Evolutionary conservation across 2,113 vertebrate genomes (phyloP), one percentile per base, ranked within the genome.

Genomic region (Phaethon lepturus): DNA sequence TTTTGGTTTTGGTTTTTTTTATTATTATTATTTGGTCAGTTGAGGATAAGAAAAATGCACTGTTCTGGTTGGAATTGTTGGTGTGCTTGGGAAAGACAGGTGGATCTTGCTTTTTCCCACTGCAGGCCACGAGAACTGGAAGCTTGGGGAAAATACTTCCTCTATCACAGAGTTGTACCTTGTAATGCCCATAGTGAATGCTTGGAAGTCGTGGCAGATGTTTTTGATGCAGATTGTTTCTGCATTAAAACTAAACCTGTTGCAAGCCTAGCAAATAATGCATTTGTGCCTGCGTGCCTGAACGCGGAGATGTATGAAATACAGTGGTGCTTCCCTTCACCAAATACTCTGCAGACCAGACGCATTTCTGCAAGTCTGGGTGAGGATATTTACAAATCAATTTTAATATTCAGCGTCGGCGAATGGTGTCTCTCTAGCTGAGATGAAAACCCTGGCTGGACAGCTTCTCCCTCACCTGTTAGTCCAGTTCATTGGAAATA

Each of bases 141-240:
- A 66, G 23, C 38, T 2, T 8, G 17, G 17, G 63, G 59, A 6
- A 56, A 6, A 16, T 5, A 4, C 6, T 56, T 64, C 11, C 42
- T 24, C 49, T 15, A 1, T 2, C 9, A 4, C 26, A 17, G 23
- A 0, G 17, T 0, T 59, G 42, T 10, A 25, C 55, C 12, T 4
- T 10, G 15, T 18, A 5, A 5, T 3, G 49, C 49, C 72, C 24
- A 1, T 1, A 6, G 12, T 4, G 53, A 18, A 6, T 0, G 17
- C 26, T 53, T 15, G 44, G 16, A 26, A 18, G 17, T 9, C 63
- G 17, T 18, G 22, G 63, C 40, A 31, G 33, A 8, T 56, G 24
- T 1, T 12, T 60, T 62, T 66, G 47, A 14, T 45, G 7, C 17
- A 4, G 24, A 4, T 17, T 24, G 9, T 8, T 52, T n/a, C 50